phyloP scores from a whole-genome alignment of 2,113 vertebrate genomes.

The Podarcis muralis region DNA sequence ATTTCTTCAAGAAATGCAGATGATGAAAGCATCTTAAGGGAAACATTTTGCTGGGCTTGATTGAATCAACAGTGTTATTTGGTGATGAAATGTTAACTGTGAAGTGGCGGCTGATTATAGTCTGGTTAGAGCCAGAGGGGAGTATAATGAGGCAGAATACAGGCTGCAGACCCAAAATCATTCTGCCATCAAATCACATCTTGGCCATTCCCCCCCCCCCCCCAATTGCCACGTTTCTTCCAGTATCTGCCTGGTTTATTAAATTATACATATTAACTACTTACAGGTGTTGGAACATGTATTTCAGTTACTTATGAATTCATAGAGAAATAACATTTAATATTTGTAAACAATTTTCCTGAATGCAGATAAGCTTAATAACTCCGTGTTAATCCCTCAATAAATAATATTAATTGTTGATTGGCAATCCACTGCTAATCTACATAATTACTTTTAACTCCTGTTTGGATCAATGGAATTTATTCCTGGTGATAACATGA shows the following conservation, averaged over 20 bases:
- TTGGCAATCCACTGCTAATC: neutral
- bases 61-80: constrained; percentile 59
- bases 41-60: constrained; percentile 66
- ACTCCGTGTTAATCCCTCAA: too few species aligned
- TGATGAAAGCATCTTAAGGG: constrained; percentile 63
- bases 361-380: neutral
- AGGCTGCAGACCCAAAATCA: neutral
- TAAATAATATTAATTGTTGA: neutral
- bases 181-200: neutral
- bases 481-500: neutral
- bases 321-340: fast-evolving
- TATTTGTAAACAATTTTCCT: neutral
- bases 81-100: constrained; percentile 65
- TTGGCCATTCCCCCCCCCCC: too few species aligned
- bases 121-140: constrained; percentile 45
- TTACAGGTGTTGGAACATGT: neutral
- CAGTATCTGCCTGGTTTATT: neutral
- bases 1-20: neutral
- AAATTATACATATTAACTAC: neutral
- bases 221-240: neutral
- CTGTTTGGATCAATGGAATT: neutral
- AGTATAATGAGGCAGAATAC: constrained; percentile 57
- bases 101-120: constrained; percentile 66
- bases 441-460: neutral
- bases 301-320: neutral